These are phyloP conservation scores for Aplysia californica DNA, from an alignment of 1,140 invertebrate genomes.

Conservation along the genomic window DNA sequence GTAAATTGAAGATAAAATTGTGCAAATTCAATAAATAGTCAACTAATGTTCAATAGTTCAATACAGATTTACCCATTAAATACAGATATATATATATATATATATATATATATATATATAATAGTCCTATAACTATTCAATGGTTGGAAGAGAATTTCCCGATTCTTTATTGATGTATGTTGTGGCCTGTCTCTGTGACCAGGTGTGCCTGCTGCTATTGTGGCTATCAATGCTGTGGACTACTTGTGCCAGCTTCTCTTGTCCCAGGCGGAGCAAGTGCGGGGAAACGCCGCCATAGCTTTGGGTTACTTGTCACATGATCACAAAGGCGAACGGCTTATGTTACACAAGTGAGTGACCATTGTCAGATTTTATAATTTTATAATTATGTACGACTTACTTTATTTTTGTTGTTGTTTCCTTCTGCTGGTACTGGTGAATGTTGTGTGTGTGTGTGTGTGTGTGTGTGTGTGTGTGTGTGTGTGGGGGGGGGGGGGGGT, in stretches of 20 bases:
- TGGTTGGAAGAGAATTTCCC: too few relatives aligned
- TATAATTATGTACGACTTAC: neutral
- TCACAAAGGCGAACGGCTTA: conserved; percentile 61
- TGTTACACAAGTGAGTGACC: conserved; percentile 61
- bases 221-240: conserved; percentile 61
- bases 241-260: conserved; percentile 53
- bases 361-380: neutral
- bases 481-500: too few relatives aligned
- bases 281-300: conserved; percentile 64
- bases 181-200: conserved; percentile 16
- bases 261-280: conserved; percentile 51
- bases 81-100: too few relatives aligned
- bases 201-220: conserved; percentile 65
- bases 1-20: too few relatives aligned
- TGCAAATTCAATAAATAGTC: too few relatives aligned
- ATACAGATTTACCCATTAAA: too few relatives aligned
- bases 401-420: neutral
- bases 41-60: too few relatives aligned
- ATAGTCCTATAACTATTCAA: too few relatives aligned
- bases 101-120: too few relatives aligned
- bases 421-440: neutral
- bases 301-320: conserved; percentile 63
- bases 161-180: too few relatives aligned
- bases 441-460: neutral
- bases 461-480: neutral